Evolutionary conservation across 2,113 vertebrate species (phyloP).

Genomic region (Gallinago paraguaiae): DNA sequence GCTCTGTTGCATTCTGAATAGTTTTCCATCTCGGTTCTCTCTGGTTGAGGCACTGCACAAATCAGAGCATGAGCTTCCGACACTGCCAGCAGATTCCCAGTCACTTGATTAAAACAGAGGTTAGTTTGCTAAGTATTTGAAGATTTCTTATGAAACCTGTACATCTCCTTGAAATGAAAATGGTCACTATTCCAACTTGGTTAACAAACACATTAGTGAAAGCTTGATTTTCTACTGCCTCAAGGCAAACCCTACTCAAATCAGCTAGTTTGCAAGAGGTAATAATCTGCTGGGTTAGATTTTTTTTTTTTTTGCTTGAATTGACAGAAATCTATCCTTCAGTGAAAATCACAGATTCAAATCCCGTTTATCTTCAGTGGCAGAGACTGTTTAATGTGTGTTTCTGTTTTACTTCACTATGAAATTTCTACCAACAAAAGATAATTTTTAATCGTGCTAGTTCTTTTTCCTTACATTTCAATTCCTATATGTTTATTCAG

Average conservation of each 20-base stretch:
- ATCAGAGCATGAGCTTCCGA: not conserved
- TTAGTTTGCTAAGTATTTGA: not conserved
- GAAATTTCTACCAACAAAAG: not conserved
- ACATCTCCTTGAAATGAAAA: not conserved
- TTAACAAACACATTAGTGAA: not conserved
- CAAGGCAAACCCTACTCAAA: not conserved
- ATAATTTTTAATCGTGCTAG: not conserved
- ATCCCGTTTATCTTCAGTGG: not conserved
- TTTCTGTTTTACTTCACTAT: not conserved
- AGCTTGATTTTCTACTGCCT: not conserved
- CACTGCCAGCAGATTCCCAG: not conserved
- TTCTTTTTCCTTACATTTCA: not conserved
- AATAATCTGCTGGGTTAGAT: not conserved
- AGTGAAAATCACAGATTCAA: not conserved
- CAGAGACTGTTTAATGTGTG: not conserved
- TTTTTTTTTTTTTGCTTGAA: not conserved
- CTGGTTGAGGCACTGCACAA: not conserved
- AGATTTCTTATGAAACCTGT: not conserved
- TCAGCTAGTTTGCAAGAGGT: not conserved
- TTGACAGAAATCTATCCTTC: not conserved
- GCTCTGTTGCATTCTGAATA: not conserved
- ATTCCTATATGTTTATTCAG: constrained; percentile 8
- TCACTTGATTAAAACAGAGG: not conserved
- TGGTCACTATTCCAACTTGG: not conserved
- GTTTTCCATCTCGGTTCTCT: not conserved